phyloP scores from a whole-genome alignment of 2,797 vertebrate genomes.

The Halcyon badia region DNA sequence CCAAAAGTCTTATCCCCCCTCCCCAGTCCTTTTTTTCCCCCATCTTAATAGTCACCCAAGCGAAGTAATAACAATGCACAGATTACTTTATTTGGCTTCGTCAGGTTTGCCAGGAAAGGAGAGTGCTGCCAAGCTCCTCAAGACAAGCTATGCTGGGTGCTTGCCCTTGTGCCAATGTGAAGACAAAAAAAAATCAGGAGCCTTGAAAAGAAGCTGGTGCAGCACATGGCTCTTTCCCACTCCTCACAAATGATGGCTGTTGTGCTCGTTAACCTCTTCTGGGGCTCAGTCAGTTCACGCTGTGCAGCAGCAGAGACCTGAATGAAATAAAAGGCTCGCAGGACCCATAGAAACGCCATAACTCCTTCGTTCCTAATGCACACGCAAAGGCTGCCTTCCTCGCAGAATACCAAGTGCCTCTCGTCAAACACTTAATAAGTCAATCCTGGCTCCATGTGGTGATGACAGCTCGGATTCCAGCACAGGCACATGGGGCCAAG shows the following conservation, averaged over 20 bases:
- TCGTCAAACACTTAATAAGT: conserved; percentile 55
- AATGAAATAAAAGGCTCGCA: conserved; percentile 82
- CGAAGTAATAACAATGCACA: conserved; percentile 45
- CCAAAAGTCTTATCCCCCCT: not conserved
- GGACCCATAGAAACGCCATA: conserved; percentile 78
- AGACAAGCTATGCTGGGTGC: conserved; percentile 75
- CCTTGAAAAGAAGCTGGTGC: conserved; percentile 80
- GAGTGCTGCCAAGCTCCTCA: conserved; percentile 63
- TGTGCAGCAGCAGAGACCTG: conserved; percentile 85
- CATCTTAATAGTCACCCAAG: conserved; percentile 54
- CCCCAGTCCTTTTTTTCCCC: not conserved
- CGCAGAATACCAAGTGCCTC: conserved; percentile 55
- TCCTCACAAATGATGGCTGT: conserved; percentile 93
- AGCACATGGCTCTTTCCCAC: conserved; percentile 98
- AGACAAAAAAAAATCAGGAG: conserved; percentile 73
- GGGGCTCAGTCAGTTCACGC: conserved; percentile 84
- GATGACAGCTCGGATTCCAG: conserved; percentile 77
- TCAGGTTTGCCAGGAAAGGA: conserved; percentile 55
- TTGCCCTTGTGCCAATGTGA: conserved; percentile 78
- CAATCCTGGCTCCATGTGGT: conserved; percentile 67
- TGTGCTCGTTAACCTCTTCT: conserved; percentile 92
- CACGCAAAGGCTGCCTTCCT: conserved; percentile 38
- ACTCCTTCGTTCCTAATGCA: conserved; percentile 62
- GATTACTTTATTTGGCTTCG: conserved; percentile 51
- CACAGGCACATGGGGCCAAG: not conserved